Conservation (phyloP, 2,797 vertebrate genomes). For the Melanotaenia boesemani region DNA sequence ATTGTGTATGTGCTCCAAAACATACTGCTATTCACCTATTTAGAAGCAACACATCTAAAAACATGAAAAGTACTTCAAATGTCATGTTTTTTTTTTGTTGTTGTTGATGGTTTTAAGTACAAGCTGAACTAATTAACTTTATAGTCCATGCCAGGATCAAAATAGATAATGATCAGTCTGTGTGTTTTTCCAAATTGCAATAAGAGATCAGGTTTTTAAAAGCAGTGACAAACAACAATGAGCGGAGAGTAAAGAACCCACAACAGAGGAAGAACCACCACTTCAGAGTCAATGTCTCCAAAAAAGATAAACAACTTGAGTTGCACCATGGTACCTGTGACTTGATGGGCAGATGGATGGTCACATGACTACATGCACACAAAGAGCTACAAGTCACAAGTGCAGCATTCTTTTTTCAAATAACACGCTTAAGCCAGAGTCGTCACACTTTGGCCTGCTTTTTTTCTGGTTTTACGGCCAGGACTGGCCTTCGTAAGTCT, state of each 20-base stretch:
- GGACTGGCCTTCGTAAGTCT: constrained; percentile 60
- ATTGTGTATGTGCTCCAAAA: constrained; percentile 1
- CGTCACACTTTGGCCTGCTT: constrained; percentile 67
- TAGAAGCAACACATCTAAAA: background rate
- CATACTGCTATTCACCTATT: background rate
- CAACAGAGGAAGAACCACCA: constrained; percentile 41
- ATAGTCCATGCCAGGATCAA: background rate
- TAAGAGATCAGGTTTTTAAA: background rate
- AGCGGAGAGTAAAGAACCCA: constrained; percentile 43
- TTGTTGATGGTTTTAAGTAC: too few species aligned
- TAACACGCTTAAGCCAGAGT: constrained; percentile 79
- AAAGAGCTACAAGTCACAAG: constrained; percentile 85
- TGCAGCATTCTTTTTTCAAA: constrained; percentile 93
- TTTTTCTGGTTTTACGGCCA: constrained; percentile 53
- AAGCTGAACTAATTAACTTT: background rate
- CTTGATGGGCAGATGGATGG: constrained; percentile 82
- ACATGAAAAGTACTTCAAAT: background rate
- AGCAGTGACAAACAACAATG: constrained; percentile 4
- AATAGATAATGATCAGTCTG: background rate
- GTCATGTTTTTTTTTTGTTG: too few species aligned
- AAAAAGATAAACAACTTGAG: constrained; percentile 40
- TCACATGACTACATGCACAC: constrained; percentile 84
- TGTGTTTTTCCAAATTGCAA: background rate
- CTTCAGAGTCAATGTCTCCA: constrained; percentile 41
- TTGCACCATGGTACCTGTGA: constrained; percentile 73